Base-by-base conservation (phyloP, 2,888 invertebrate genomes). In the Eristalis tenax region DNA sequence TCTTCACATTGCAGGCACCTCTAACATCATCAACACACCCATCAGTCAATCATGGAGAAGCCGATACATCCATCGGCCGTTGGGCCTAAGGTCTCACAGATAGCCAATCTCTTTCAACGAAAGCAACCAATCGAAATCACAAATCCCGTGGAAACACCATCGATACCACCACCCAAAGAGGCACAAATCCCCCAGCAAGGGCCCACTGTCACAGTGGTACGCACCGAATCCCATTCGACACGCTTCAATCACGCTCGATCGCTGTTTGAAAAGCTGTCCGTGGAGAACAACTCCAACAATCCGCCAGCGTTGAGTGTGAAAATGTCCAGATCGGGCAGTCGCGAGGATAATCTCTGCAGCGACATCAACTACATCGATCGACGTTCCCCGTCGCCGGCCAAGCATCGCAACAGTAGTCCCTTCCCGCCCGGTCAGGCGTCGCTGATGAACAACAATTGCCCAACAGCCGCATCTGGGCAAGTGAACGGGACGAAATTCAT, bases 191-290 rank as follows among this genome's bases (percentile, higher is more conserved):
- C 92, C 91, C 89, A 87, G 8, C 32, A 32, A 10, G 89, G 86
- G 2, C 89, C 89, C 18, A 95, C 95, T 90, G 96, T 96, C 56
- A 96, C 96, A 13, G 96, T 97, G 64, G 97, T 96, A 83, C 94
- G 98, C 88, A 97, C 97, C 22, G 97, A 98, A 93, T 97, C 97
- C 90, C 98, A 98, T 92, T 95, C 97, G 90, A 96, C 97, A n/a
- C 94, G 97, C 87, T 98, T 98, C 92, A 98, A 98, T 93, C 97
- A 97, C 93, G 98, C 98, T 2, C 94, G 98, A 88, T 98, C 98
- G 59, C 94, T 98, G 78, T 98, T 98, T 92, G 98, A 98, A 93
- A 98, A 98, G 91, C 94, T 98, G 89, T 38, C 93, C 90, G 95
- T 96, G 92, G 96, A 97, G 92, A 95, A 95, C 92, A 95, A 95